These are phyloP conservation scores for Stylophora pistillata DNA, from an alignment of 64 coral and sea anemone genomes.

Conservation along the genomic window DNA sequence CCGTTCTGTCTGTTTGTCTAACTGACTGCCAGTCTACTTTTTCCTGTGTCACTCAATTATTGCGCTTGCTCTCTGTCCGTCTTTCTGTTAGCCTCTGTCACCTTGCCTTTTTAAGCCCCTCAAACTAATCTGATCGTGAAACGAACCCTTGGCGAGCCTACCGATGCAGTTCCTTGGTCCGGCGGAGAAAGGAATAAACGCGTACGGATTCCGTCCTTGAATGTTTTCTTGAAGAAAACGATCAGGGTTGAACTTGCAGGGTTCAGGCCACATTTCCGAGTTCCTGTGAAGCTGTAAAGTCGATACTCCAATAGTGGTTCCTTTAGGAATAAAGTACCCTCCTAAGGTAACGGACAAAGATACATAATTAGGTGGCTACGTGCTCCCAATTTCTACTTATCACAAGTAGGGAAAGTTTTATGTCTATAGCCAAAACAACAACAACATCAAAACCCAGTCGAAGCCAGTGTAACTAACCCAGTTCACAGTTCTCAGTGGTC, in stretches of 20 bases:
- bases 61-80: too few species aligned
- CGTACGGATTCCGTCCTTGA: constrained; percentile 56
- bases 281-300: constrained; percentile 41
- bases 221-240: constrained; percentile 58
- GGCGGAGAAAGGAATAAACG: constrained; percentile 54
- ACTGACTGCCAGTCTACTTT: too few species aligned
- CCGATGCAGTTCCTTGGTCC: constrained; percentile 73
- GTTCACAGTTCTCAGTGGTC: constrained; percentile 5
- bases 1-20: too few species aligned
- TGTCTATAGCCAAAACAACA: not conserved
- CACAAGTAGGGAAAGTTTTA: not conserved
- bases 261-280: constrained; percentile 47
- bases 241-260: constrained; percentile 43
- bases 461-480: not conserved
- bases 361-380: not conserved
- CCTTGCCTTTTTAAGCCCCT: too few species aligned
- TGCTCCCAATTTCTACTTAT: too few species aligned
- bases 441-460: not conserved
- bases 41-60: too few species aligned
- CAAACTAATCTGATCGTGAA: too few species aligned
- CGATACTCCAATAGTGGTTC: constrained; percentile 17
- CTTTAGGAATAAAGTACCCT: constrained; percentile 34
- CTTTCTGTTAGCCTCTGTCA: too few species aligned
- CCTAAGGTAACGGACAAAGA: not conserved
- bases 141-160: too few species aligned